A percentile compares a stretch with the other conserved stretches of the same genome.
phyloP scores from a whole-genome alignment of 2,797 vertebrate genomes.

The Tamandua tetradactyla region DNA sequence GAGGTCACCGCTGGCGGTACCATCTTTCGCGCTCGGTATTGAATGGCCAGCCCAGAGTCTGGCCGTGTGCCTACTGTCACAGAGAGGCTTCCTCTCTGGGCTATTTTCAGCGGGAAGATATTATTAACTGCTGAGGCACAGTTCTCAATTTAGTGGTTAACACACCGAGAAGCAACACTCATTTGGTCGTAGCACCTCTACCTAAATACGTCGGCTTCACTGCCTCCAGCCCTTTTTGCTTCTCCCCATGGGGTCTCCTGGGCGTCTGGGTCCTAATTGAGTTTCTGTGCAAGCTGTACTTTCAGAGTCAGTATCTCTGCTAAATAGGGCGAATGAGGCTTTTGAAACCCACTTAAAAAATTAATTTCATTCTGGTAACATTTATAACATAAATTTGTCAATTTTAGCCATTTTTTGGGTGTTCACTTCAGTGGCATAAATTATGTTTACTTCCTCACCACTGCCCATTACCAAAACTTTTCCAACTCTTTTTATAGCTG shows the following conservation, averaged over 20 bases:
- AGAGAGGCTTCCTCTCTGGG: conserved; percentile 93
- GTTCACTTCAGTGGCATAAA: no score
- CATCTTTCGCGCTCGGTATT: conserved; percentile 82
- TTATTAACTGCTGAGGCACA: conserved; percentile 89
- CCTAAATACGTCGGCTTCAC: not conserved
- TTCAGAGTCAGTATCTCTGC: not conserved
- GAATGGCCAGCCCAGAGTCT: conserved; percentile 90
- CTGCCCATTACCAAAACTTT: no score
- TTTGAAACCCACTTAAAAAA: not conserved
- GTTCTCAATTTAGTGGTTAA: conserved; percentile 78
- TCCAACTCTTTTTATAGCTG: not conserved
- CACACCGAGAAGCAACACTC: conserved; percentile 72
- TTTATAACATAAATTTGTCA: no score
- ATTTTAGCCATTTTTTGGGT: no score
- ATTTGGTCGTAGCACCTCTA: not conserved
- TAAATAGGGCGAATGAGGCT: not conserved
- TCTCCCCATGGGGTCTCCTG: not conserved
- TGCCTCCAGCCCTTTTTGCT: not conserved
- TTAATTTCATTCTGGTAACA: no score
- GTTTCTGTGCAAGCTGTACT: not conserved
- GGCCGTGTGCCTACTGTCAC: conserved; percentile 94
- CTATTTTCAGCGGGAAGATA: conserved; percentile 94
- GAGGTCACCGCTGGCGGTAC: conserved; percentile 82
- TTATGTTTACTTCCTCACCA: no score
- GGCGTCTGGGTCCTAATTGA: no score